Evolutionary conservation across 2,797 vertebrate genomes (phyloP).

Genomic region (Podarcis siculus): DNA sequence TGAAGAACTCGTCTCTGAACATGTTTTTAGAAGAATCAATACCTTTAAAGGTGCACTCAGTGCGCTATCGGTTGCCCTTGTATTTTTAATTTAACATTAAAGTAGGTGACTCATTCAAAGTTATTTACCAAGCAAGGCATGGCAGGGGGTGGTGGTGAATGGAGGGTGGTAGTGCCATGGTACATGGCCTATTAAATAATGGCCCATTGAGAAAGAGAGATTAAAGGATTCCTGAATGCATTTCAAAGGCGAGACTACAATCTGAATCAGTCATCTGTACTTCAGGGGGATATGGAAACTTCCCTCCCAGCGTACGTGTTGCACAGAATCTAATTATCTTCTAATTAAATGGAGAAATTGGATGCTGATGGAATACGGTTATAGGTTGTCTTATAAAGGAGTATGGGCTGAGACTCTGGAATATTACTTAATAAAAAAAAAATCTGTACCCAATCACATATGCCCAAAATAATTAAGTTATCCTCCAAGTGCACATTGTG

Average conservation of each 20-base stretch:
- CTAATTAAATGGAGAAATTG: constrained; percentile 29
- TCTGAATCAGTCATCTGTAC: constrained; percentile 12
- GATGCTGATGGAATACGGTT: constrained; percentile 10
- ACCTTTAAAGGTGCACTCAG: constrained; percentile 6
- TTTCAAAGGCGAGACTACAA: neutral
- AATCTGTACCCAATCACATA: neutral
- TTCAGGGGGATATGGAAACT: constrained; percentile 13
- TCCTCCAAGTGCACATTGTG: neutral
- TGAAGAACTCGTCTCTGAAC: neutral
- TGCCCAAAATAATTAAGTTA: neutral
- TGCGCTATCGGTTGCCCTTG: constrained; percentile 19
- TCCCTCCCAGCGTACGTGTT: neutral
- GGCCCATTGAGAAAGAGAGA: constrained; percentile 26
- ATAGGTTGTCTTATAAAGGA: neutral
- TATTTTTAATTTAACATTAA: constrained; percentile 50
- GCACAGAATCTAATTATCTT: constrained; percentile 24
- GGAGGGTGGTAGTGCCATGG: constrained; percentile 32
- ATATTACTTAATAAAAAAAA: constrained; percentile 11
- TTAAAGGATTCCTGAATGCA: neutral
- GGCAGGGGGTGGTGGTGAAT: neutral
- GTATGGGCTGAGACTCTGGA: neutral
- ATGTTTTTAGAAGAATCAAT: neutral
- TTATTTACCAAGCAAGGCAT: constrained; percentile 24
- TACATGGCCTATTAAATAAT: constrained; percentile 34
- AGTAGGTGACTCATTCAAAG: constrained; percentile 17